A percentile compares a stretch with the other conserved stretches of the same genome.
Evolutionary conservation across 2,888 invertebrate species (phyloP).

Genomic region (Mamestra brassicae): DNA sequence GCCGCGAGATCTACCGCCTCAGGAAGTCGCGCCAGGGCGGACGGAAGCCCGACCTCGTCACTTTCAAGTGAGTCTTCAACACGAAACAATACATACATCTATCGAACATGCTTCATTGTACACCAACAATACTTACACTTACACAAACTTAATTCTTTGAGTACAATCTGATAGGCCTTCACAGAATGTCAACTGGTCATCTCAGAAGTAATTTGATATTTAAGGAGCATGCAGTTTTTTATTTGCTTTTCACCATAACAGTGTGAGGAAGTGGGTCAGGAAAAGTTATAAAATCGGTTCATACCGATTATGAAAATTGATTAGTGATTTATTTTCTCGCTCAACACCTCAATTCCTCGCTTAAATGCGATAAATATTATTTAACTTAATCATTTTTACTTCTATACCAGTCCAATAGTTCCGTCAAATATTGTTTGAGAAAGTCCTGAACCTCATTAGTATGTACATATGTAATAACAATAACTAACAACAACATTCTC

Average conservation of each 20-base stretch:
- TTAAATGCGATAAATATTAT: neutral
- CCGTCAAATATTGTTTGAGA: too few species aligned
- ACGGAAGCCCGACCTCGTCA: constrained; percentile 97
- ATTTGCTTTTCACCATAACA: neutral
- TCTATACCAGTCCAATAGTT: too few species aligned
- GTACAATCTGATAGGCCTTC: too few species aligned
- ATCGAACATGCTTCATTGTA: too few species aligned
- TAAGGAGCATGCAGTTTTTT: too few species aligned
- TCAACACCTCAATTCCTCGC: neutral
- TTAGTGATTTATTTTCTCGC: neutral
- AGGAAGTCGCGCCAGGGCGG: constrained; percentile 96
- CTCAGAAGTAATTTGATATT: too few species aligned
- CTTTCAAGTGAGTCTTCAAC: constrained; percentile 86
- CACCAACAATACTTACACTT: too few species aligned
- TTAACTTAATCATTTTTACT: too few species aligned
- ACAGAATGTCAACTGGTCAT: too few species aligned
- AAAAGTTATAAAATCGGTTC: neutral
- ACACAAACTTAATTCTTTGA: too few species aligned
- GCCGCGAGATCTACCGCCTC: constrained; percentile 97
- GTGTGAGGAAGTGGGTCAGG: neutral
- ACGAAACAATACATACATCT: too few species aligned
- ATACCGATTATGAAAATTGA: neutral
- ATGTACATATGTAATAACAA: neutral
- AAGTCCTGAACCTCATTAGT: too few species aligned
- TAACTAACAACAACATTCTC: neutral